Base-by-base conservation (phyloP, 2,888 invertebrate species). In the Acanthosepion esculentum region DNA sequence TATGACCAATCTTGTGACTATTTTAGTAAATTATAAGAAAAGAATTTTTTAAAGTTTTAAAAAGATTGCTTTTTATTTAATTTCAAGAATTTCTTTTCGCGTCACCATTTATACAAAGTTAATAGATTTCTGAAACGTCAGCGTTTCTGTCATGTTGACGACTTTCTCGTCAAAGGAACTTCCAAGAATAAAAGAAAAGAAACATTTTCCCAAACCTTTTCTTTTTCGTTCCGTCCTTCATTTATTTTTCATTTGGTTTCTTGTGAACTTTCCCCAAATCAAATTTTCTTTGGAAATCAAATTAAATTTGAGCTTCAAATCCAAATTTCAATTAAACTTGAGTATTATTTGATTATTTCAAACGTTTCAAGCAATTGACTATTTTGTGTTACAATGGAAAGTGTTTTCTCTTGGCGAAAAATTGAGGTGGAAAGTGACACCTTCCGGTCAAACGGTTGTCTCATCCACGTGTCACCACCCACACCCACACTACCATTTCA, bases 281-380 rank as follows among this genome's bases (percentile, higher is more conserved):
- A 33, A 78, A 78, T 78, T 78, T 78, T 78, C n/a, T 78, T 78
- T 78, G 78, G 3, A 12, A 78, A 78, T 78, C 78, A 78, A 78
- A 78, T 78, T 78, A 78, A 33, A 78, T n/a, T n/a, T 6, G 2
- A 78, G n/a, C 78, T 78, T 78, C n/a, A 33, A 78, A 78, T 78
- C 78, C 15, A 78, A 78, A 78, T 78, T 78, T 78, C 78, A 78
- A 78, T 78, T 78, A 78, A 78, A 78, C n/a, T 78, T 18, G 18
- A 78, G n/a, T 23, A 78, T 78, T n/a, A 78, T 78, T 78, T 78
- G n/a, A 78, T 78, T 78, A 78, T 78, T n/a, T 78, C 78, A n/a
- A 78, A 78, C n/a, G n/a, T 78, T 78, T 78, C 18, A n/a, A 78
- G 78, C 78, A 78, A 33, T 78, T 78, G 78, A 78, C 78, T 78